phyloP scores from a whole-genome alignment of 2,888 invertebrate genomes.

The Trachelus stipa region DNA sequence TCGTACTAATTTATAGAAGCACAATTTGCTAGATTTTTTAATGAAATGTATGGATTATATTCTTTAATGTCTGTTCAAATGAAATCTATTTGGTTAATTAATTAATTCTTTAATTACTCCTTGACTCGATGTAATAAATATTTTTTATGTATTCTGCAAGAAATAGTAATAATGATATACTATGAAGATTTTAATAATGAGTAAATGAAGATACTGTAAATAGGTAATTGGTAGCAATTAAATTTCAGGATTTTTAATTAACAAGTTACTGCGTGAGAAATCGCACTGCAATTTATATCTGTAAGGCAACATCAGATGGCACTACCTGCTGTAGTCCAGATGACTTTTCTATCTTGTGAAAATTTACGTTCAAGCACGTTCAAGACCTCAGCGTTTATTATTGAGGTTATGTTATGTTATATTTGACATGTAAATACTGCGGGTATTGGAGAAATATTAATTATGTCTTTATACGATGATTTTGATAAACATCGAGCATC shows the following conservation, averaged over 20 bases:
- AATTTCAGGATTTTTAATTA: not conserved
- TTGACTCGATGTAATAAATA: not conserved
- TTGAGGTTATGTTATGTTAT: conserved; percentile 12
- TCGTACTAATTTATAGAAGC: not conserved
- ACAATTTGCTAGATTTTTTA: not conserved
- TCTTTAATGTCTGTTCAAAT: not conserved
- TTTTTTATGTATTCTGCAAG: not conserved
- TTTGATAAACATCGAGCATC: conserved; percentile 85
- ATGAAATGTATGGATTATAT: not conserved
- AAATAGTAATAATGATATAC: not conserved
- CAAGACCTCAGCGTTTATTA: not conserved
- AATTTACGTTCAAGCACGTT: not conserved
- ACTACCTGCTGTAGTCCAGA: not conserved
- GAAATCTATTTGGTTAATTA: not conserved
- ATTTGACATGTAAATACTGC: not conserved
- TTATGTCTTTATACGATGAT: conserved; percentile 92
- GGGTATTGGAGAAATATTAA: not conserved
- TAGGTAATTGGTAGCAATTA: not conserved
- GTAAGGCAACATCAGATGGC: not conserved
- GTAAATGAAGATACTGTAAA: not conserved
- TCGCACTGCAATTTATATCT: not conserved
- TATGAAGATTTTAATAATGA: not conserved
- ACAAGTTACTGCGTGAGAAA: not conserved
- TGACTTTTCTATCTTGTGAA: not conserved
- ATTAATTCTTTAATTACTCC: not conserved